A percentile compares a stretch with the other conserved stretches of the same genome.
phyloP scores from a whole-genome alignment of 2,888 invertebrate species.

The Drosophila vallismaia region DNA sequence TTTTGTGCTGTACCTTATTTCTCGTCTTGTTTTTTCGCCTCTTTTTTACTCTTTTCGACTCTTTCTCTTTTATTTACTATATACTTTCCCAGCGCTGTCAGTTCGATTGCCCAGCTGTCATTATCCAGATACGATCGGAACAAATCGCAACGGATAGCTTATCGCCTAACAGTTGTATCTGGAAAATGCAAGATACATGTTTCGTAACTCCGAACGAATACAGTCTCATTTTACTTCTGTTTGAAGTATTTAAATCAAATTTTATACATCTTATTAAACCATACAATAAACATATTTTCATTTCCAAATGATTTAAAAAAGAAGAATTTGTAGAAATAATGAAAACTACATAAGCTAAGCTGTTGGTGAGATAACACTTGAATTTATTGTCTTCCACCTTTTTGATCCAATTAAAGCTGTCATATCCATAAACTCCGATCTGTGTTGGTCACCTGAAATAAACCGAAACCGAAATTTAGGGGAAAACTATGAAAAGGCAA shows the following conservation, averaged over 20 bases:
- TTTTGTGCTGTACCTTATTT: slow-evolving; percentile 52
- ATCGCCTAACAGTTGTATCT: slow-evolving; percentile 8
- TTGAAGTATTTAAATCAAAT: not conserved
- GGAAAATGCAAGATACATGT: not conserved
- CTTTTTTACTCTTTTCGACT: not conserved
- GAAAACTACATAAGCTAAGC: no score
- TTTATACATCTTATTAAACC: no score
- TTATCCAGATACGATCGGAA: slow-evolving; percentile 52
- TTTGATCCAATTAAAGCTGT: not conserved
- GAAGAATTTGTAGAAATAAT: no score
- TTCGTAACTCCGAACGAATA: not conserved
- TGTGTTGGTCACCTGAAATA: slow-evolving; percentile 2
- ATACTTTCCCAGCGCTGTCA: slow-evolving; percentile 38
- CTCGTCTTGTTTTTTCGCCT: slow-evolving; percentile 3
- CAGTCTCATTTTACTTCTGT: no score
- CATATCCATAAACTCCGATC: not conserved
- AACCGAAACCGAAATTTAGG: not conserved
- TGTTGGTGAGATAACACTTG: no score
- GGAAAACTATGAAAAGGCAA: not conserved
- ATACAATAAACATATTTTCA: no score
- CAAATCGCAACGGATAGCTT: slow-evolving; percentile 19
- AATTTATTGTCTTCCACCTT: not conserved
- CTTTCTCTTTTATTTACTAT: slow-evolving; percentile 18
- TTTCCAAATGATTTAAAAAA: no score
- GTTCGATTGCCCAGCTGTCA: slow-evolving; percentile 37